Base-by-base conservation (phyloP, 2,888 invertebrate species). In the Campoplex capitator region DNA sequence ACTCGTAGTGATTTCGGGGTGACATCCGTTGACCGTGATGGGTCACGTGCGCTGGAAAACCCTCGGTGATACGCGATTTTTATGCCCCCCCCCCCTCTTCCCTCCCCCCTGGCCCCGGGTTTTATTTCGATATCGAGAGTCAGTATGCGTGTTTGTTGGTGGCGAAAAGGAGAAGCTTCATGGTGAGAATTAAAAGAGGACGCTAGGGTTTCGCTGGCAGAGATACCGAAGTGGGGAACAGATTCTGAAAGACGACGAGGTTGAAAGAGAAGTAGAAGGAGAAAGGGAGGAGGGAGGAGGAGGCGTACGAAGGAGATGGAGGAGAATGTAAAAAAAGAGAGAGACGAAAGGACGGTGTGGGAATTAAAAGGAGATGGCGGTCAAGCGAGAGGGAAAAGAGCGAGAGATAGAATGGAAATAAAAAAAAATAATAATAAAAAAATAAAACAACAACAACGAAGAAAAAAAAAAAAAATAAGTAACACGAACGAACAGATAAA, bases 341-440 rank as follows among this genome's bases (percentile, higher is more conserved):
- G 84, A 58, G 84, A 88, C 85, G 78, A 84, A 85, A 91, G 90
- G 90, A 89, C 83, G 88, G 89, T 90, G 91, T 90, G 91, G 90
- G 90, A 90, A 90, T 74, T 65, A 83, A 83, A 67, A 88, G 88
- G 87, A 87, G 88, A 89, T 80, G 88, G 83, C 48, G 45, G 71
- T 28, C 48, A 54, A 71, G 56, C 75, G 81, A 76, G 85, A 85
- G 78, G 70, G 82, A 48, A 23, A 32, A 23, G 74, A 84, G 56
- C 51, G 70, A 76, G 65, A 65, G 28, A 51, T 67, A 54, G 3
- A 54, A 68, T 68, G 67, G 35, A 62, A 68, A 35, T 51, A 58
- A 82, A 82, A 78, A 32, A 18, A 18, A 18, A 38, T 38, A 18
- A 23, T 23, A 23, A 23, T 23, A 23, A 23, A 23, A 23, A 23